Base-by-base conservation (phyloP, 2,113 vertebrate species). In the Paraplagusia blochii region DNA sequence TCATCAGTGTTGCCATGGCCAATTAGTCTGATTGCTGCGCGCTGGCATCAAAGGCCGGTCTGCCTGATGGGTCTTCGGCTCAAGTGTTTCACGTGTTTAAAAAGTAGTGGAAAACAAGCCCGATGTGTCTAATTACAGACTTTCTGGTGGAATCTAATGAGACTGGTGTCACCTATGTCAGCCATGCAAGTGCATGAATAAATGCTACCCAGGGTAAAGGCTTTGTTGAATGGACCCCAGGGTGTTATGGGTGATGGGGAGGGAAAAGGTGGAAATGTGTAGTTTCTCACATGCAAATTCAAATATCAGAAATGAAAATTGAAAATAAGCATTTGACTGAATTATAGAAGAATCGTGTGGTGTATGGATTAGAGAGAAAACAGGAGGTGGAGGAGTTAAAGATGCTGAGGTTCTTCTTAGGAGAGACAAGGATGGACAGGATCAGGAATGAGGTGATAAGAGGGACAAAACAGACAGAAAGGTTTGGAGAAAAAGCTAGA, bases 21-120 rank as follows among this genome's bases (percentile, higher is more conserved):
- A 90, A 91, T 92, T 90, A 90, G 66, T 77, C 80, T 91, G 90
- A 92, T 90, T 90, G 86, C 81, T 89, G 64, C 66, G 66, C 70
- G 68, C 77, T 82, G 84, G 84, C 87, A 90, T 91, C 87, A 90
- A 89, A 89, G 83, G 55, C 64, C 13, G 46, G 59, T 75, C 58
- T 46, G 56, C 68, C 75, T 68, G 77, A 85, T 79, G 59, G 74
- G 79, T 83, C 77, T 59, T 53, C 66, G 69, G 57, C 54, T 79
- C 51, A 58, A 74, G 56, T 73, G 79, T 69, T 72, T 33, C 35
- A 77, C 65, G 69, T 74, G 71, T 66, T 54, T 58, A 69, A 52
- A 72, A 72, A 70, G 51, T 60, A 51, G 62, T 63, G 80, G 69
- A 87, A 87, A 88, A 81, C 84, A 82, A 82, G 83, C 65, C 66